Percentiles rank a stretch among this genome's conserved stretches.
Conservation (phyloP, 2,113 vertebrate genomes). For the Cacatua alba region DNA sequence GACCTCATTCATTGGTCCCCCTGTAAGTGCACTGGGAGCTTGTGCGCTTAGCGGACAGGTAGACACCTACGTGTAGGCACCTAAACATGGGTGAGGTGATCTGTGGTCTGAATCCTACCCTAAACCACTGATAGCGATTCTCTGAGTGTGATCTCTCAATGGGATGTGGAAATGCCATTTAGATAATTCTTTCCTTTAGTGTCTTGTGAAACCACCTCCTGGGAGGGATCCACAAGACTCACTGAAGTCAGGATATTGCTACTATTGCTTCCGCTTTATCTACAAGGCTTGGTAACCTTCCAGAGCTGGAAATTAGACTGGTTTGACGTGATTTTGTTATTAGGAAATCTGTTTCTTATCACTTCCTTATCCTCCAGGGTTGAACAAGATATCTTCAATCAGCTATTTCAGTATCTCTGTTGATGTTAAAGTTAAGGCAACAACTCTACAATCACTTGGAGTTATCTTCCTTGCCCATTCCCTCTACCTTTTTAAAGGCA, state of each 20-base stretch:
- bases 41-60: background rate
- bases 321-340: background rate
- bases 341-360: conserved; percentile 13
- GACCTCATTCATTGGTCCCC: background rate
- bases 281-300: background rate
- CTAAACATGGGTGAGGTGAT: background rate
- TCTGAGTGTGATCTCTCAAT: background rate
- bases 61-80: background rate
- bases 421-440: background rate
- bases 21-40: background rate
- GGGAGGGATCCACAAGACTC: conserved; percentile 10
- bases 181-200: background rate
- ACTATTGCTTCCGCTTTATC: background rate
- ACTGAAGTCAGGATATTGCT: background rate
- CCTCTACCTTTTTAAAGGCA: background rate
- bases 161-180: background rate
- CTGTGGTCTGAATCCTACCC: background rate
- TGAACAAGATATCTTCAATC: background rate
- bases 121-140: background rate
- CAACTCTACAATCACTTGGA: background rate
- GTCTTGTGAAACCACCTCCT: background rate
- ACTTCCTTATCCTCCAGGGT: background rate
- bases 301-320: background rate
- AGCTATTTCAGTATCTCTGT: background rate
- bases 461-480: background rate